Base-by-base conservation (phyloP, 2,888 invertebrate genomes). In the Agrypnus murinus region DNA sequence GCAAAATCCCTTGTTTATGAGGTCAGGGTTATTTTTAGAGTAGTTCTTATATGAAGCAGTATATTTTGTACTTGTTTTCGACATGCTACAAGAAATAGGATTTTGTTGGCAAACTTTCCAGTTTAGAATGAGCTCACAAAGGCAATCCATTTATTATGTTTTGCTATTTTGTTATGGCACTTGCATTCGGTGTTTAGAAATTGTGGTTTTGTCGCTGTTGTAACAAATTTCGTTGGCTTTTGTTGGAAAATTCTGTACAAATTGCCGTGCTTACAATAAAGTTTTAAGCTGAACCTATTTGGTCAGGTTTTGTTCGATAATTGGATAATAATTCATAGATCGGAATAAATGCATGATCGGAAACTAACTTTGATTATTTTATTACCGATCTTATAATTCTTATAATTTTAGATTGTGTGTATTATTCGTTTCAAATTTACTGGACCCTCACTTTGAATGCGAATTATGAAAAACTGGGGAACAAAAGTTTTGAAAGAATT, bases 181-280 rank as follows among this genome's bases (percentile, higher is more conserved):
- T 55, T 55, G 36, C 55, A 55, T 36, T 55, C 17, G 55, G 36
- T 14, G 55, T 55, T 34, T 36, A 36, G 36, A 36, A 55, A 55
- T 14, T 55, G 55, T 6, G 55, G 55, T 36, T 50, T 50, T 50
- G 32, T 50, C 46, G 34, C 53, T 36, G 36, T 36, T 55, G 55
- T 55, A 12, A n/a, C 12, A 55, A 55, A 36, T 55, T 55, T 55
- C 55, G 7, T 9, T 14, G 7, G 34, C 36, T 36, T 36, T 36
- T 36, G 34, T 55, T 3, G 17, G 15, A 36, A n/a, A 10, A 55
- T 15, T 32, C 38, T 15, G 15, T 36, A 55, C 55, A 36, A 36
- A 36, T 36, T 55, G 55, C 38, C n/a, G 8, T 9, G 12, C 10
- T 36, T 15, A 5, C 31, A 50, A 55, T 36, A 38, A 55, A 55